These are phyloP conservation scores for Atlantisia rogersi DNA, from an alignment of 2,113 vertebrate genomes.

Conservation along the genomic window DNA sequence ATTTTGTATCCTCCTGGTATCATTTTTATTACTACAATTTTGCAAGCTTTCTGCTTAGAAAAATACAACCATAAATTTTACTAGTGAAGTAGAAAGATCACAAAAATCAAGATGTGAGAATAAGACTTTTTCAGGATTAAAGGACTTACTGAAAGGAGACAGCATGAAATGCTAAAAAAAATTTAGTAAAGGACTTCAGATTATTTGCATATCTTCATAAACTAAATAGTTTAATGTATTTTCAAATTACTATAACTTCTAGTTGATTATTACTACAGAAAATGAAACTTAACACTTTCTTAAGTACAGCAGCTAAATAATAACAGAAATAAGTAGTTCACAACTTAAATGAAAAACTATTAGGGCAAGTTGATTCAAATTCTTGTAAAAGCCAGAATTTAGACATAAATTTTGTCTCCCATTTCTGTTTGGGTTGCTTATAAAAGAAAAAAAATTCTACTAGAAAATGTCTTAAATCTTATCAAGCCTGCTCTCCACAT, in stretches of 20 bases:
- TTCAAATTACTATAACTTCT: background rate
- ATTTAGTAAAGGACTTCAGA: constrained; percentile 63
- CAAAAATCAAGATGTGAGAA: constrained; percentile 43
- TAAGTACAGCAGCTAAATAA: background rate
- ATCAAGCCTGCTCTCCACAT: background rate
- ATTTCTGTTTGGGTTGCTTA: background rate
- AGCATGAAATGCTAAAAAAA: constrained; percentile 65
- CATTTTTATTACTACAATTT: background rate
- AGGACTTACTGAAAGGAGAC: constrained; percentile 62
- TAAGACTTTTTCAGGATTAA: constrained; percentile 57
- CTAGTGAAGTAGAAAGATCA: constrained; percentile 39
- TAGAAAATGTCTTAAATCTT: background rate
- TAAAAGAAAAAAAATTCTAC: background rate
- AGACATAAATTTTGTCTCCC: background rate
- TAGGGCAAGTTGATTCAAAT: background rate
- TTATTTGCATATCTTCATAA: constrained; percentile 42
- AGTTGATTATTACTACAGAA: background rate
- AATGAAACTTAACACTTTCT: background rate
- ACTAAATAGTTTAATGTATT: background rate
- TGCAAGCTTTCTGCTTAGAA: constrained; percentile 67
- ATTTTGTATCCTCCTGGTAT: background rate
- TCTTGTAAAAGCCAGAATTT: background rate
- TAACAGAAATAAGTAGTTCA: background rate
- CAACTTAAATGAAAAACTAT: background rate
- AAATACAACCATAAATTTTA: constrained; percentile 50